Evolutionary conservation across 1,140 invertebrate species (phyloP).

Genomic region (Venturia canescens): DNA sequence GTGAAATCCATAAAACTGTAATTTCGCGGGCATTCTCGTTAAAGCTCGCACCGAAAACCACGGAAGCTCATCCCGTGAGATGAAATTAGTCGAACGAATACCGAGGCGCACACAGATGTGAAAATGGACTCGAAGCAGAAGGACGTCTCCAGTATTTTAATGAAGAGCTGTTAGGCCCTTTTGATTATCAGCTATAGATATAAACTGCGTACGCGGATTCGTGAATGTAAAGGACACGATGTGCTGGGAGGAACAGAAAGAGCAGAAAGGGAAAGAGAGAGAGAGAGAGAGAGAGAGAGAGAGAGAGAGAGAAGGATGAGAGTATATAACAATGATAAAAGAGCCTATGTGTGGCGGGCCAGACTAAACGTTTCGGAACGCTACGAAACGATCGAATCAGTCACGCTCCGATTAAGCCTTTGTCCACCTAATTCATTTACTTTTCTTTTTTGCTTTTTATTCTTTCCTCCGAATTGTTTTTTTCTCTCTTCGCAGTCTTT

Average conservation of each 20-base stretch:
- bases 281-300: slow-evolving; percentile 53
- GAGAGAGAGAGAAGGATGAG: slow-evolving; percentile 15
- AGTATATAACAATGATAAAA: background rate
- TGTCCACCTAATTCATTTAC: slow-evolving; percentile 56
- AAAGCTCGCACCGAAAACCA: slow-evolving; percentile 27
- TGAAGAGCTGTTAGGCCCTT: background rate
- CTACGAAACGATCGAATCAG: slow-evolving; percentile 56
- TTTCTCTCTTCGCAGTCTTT: background rate
- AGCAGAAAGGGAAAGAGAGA: too few species aligned
- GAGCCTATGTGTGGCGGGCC: slow-evolving; percentile 20
- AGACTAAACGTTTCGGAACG: slow-evolving; percentile 55
- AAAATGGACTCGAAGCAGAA: background rate
- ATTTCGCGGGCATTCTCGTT: slow-evolving; percentile 41
- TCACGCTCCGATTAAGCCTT: slow-evolving; percentile 55
- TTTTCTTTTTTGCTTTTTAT: slow-evolving; percentile 29
- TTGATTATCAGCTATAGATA: background rate
- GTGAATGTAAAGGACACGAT: too few species aligned
- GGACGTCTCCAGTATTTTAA: too few species aligned
- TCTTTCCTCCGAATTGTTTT: background rate
- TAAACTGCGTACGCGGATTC: too few species aligned
- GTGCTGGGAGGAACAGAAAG: too few species aligned
- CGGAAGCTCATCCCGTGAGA: slow-evolving; percentile 45
- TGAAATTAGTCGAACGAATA: slow-evolving; percentile 49
- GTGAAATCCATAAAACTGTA: slow-evolving; percentile 46
- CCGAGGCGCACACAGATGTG: background rate